Base-by-base conservation (phyloP, 2,888 invertebrate genomes). In the Drosophila limbata region DNA sequence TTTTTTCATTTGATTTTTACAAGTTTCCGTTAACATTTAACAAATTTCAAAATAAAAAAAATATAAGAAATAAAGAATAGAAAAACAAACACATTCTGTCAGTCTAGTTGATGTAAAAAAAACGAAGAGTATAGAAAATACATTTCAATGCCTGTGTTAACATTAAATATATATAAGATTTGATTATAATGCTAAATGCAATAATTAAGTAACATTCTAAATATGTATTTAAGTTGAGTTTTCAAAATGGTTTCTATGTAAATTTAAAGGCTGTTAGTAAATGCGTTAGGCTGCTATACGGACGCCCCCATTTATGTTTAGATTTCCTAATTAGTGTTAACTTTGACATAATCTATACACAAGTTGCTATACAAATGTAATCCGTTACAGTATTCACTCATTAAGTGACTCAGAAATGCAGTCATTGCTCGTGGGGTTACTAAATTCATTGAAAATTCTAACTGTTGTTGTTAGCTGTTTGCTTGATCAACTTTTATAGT, bases 121-220 rank as follows among this genome's bases (percentile, higher is more conserved):
- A 28, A 28, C n/a, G 28, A 52, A 69, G 40, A 61, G 55, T 73
- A 78, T 62, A 79, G 61, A 73, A 78, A 80, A 75, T 73, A 69
- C 56, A 75, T 48, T 66, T 75, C 48, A 71, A 71, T 70, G 53
- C 47, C 44, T 48, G 48, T 60, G 37, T 42, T 51, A 52, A 64
- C 39, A 80, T 56, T 51, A 64, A 48, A 55, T 44, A 48, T 44
- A 48, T 62, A 73, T 51, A 78, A 60, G 35, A 53, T 72, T 62
- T 56, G n/a, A 62, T 56, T 61, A 66, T 68, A 21, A 64, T 64
- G 66, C 74, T 85, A 86, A 86, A 86, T 86, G 85, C 89, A 89
- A 71, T 64, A 55, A 44, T 81, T 77, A 89, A 84, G 74, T 87
- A 82, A 72, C 74, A 81, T 68, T 77, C 17, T 59, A 45, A 15